Conservation (phyloP, 2,797 vertebrate species). For the Diceros bicornis region DNA sequence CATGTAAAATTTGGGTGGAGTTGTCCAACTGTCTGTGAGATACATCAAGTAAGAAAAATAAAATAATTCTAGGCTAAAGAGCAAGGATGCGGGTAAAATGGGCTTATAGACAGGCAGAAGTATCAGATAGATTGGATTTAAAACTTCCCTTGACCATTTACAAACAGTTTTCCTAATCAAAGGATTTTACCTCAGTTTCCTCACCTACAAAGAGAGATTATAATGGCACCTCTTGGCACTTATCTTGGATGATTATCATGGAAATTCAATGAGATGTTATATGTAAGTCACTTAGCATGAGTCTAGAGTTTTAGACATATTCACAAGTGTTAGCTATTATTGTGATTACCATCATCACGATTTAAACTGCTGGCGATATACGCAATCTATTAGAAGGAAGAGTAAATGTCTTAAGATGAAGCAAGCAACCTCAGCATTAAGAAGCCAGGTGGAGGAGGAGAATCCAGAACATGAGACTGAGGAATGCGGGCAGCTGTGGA, state of each 20-base stretch:
- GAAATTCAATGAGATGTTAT: background rate
- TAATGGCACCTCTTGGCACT: background rate
- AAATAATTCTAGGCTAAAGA: background rate
- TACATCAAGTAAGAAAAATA: background rate
- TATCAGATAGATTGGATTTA: background rate
- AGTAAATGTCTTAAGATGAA: background rate
- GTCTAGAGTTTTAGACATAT: background rate
- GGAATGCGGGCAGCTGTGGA: background rate
- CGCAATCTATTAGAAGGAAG: background rate
- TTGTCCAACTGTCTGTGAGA: background rate
- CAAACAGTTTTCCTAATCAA: background rate
- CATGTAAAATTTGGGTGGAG: background rate
- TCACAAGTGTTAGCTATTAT: background rate
- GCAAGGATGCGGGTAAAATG: background rate
- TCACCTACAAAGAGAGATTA: background rate
- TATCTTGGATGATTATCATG: background rate
- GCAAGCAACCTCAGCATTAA: background rate
- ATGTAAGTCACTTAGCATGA: background rate
- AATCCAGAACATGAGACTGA: background rate
- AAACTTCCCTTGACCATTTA: background rate
- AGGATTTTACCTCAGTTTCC: background rate
- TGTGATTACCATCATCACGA: background rate
- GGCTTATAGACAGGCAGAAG: background rate
- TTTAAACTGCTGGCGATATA: background rate
- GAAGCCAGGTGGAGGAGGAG: background rate